Evolutionary conservation across 2,113 vertebrate genomes (phyloP).

Genomic region (Petrocephalus zakoni): DNA sequence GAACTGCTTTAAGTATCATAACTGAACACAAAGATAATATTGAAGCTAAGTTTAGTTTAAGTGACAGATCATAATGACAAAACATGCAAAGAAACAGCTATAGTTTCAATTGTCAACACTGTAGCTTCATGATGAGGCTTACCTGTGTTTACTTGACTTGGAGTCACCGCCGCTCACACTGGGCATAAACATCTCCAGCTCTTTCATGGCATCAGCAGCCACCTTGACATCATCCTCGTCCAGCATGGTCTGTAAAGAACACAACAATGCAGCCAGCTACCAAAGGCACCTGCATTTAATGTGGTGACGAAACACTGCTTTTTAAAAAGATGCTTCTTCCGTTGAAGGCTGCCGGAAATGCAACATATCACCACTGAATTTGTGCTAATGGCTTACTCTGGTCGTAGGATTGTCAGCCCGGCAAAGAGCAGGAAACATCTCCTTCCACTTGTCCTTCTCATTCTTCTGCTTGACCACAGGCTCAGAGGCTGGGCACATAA

Average conservation of each 20-base stretch:
- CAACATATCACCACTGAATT: background rate
- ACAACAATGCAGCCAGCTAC: background rate
- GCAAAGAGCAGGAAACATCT: constrained; percentile 88
- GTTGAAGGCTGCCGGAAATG: background rate
- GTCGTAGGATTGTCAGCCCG: constrained; percentile 73
- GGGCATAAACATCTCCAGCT: constrained; percentile 93
- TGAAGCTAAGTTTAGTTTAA: background rate
- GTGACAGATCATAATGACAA: background rate
- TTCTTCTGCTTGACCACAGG: constrained; percentile 64
- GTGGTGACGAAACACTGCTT: background rate
- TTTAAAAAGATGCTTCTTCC: constrained; percentile 44
- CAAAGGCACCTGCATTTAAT: background rate
- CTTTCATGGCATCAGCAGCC: constrained; percentile 86
- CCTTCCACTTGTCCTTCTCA: constrained; percentile 83
- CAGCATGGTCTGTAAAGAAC: constrained; percentile 62
- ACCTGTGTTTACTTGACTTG: constrained; percentile 71
- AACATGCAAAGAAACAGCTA: background rate
- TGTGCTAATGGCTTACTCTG: constrained; percentile 58
- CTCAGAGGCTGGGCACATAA: constrained; percentile 39
- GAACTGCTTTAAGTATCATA: no score
- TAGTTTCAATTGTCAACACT: background rate
- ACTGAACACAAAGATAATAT: background rate
- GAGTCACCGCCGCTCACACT: constrained; percentile 59
- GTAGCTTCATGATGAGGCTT: constrained; percentile 3
- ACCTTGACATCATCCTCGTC: constrained; percentile 96